Evolutionary conservation across 2,797 vertebrate species (phyloP), one percentile per base, ranked within the genome.

Genomic region (Chrosomus eos): DNA sequence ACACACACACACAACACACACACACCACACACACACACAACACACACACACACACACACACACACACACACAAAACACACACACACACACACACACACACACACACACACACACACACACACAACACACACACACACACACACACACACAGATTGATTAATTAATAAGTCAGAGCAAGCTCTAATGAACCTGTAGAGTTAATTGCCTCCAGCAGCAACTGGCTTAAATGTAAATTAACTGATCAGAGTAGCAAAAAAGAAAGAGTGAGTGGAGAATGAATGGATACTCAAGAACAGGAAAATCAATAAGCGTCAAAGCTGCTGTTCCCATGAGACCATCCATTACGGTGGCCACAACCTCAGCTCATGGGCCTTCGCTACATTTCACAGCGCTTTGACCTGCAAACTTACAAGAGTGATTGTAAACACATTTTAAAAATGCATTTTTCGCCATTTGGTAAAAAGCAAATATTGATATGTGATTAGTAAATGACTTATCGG

Each of bases 151-250:
- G 80, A 85, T 45, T 87, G 87, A 88, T 86, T 78, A 85, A 89
- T 89, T 85, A 88, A 88, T 85, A 76, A 78, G 78, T 82, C 76
- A 84, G 71, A 82, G 86, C 73, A 48, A 78, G 79, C 81, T 87
- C 93, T 95, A 95, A 95, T 95, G 94, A 93, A 95, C 94, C 92
- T 92, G 83, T 94, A 92, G 93, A 94, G 92, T 92, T 95, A 95
- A 95, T 95, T 95, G 94, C 93, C 91, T 93, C 86, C 85, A 93
- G 93, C 92, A 91, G 92, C 88, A 93, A 93, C 94, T 94, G 93
- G 93, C 92, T 95, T 92, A 94, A 95, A 94, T 95, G 93, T 94
- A 94, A 94, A 95, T 95, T 92, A 94, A 94, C 94, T 93, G 94
- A 94, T 92, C 91, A 86, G 90, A 89, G 81, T 67, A 79, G 55